phyloP scores from a whole-genome alignment of 2,888 invertebrate species.

The Pterostichus madidus region DNA sequence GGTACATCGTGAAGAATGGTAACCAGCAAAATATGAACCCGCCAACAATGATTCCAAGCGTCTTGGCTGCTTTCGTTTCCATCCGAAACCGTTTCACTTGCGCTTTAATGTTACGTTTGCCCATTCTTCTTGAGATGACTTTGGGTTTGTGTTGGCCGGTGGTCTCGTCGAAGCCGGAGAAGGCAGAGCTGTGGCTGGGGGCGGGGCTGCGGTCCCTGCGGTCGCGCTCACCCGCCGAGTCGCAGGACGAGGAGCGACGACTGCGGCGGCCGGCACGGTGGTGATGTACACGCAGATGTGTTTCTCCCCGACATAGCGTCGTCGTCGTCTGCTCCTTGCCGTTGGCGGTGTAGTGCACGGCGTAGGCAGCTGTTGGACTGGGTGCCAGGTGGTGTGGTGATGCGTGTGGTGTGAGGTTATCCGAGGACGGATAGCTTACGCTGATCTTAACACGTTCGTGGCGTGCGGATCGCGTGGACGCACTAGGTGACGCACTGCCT shows the following conservation, averaged over 20 bases:
- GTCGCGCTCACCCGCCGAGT: constrained; percentile 77
- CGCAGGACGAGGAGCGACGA: constrained; percentile 78
- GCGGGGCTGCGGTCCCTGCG: constrained; percentile 77
- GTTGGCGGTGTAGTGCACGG: constrained; percentile 83
- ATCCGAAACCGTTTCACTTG: constrained; percentile 92
- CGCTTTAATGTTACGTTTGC: constrained; percentile 93
- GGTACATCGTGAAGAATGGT: constrained; percentile 97
- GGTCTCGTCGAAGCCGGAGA: constrained; percentile 72
- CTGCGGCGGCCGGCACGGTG: constrained; percentile 69
- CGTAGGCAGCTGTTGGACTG: constrained; percentile 79
- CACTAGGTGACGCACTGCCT: constrained; percentile 82
- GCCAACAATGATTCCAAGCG: constrained; percentile 97
- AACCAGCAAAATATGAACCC: constrained; percentile 98
- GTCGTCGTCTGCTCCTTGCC: constrained; percentile 82
- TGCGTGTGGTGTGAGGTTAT: constrained; percentile 78
- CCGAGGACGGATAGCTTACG: constrained; percentile 90
- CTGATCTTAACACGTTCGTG: constrained; percentile 92
- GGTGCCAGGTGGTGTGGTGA: constrained; percentile 74
- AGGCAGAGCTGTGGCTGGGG: constrained; percentile 74
- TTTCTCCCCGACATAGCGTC: constrained; percentile 78
- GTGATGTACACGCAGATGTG: constrained; percentile 80
- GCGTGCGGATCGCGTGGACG: constrained; percentile 81
- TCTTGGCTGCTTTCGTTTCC: constrained; percentile 98
- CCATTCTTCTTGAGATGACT: constrained; percentile 84
- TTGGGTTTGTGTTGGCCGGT: constrained; percentile 74